Evolutionary conservation across 2,888 invertebrate genomes (phyloP).

Genomic region (Leptinotarsa peninsularis): DNA sequence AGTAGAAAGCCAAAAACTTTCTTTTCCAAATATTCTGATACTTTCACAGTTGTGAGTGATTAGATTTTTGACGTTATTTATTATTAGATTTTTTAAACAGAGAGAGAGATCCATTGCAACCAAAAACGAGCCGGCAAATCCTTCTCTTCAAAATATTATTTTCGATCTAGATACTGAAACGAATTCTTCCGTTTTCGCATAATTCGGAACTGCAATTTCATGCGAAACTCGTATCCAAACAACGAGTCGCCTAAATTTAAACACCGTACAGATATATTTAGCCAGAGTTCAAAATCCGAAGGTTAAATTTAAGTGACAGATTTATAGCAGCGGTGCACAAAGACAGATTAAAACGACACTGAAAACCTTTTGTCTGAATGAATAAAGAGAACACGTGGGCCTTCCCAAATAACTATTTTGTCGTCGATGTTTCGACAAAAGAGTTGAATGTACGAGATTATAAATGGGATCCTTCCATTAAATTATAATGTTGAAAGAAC

Average conservation of each 20-base stretch:
- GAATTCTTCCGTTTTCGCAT: background rate
- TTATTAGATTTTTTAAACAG: no score
- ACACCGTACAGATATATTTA: background rate
- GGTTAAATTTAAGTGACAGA: constrained; percentile 19
- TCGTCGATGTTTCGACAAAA: background rate
- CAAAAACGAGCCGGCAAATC: no score
- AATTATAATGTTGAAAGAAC: no score
- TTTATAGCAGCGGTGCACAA: constrained; percentile 10
- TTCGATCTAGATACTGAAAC: no score
- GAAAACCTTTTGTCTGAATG: constrained; percentile 11
- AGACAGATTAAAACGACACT: constrained; percentile 13
- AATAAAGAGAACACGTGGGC: constrained; percentile 5
- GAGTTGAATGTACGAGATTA: constrained; percentile 5
- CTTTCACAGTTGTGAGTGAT: no score
- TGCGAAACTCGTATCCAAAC: background rate
- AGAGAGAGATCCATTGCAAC: no score
- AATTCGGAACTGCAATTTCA: background rate
- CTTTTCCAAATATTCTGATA: no score
- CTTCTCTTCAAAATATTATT: no score
- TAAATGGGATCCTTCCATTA: background rate
- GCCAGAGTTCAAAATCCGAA: constrained; percentile 17
- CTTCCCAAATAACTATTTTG: constrained; percentile 5
- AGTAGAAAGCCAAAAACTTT: no score
- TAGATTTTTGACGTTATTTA: no score
- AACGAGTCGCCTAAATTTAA: background rate